Evolutionary conservation across 2,113 vertebrate species (phyloP), one percentile per base, ranked within the genome.

Genomic region (Pollimyrus isidori): DNA sequence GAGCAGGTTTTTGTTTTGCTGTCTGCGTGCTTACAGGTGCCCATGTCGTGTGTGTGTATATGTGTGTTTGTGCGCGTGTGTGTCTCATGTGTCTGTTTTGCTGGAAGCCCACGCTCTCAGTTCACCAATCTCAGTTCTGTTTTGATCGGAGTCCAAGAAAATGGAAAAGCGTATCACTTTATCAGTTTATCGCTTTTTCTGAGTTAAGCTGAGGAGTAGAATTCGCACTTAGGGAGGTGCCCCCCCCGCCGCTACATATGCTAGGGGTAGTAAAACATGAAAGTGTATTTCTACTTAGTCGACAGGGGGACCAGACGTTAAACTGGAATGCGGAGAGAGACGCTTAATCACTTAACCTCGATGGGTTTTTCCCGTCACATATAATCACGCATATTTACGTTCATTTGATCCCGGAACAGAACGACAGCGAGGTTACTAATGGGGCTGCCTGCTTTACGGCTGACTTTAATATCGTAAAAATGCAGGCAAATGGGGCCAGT

Each of bases 401-500:
- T 73, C 89, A 35, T 88, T 88, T 88, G 80, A 69, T 88, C 90
- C 91, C 91, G 91, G 90, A 50, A 90, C 91, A 90, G 65, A 42
- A 23, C n/a, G 39, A 46, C 10, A 80, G 89, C 82, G 69, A 58
- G 46, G 89, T 87, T 90, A 80, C 65, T 50, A 89, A 91, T 85
- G 91, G 21, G 92, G 92, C 91, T 91, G 92, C 86, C 91, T 92
- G 91, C 90, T 91, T 93, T 89, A 90, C 85, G 87, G 90, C 89
- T 87, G 86, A 52, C 87, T 90, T 91, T 91, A 88, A 89, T 52
- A 87, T 69, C 69, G 56, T 65, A 89, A 90, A 84, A 88, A 82
- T 58, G 87, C 89, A 82, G 91, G 91, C 92, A 91, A 89, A 88
- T 88, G 90, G 86, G 91, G 88, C 30, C 89, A n/a, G 30, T 84